phyloP scores from a whole-genome alignment of 2,113 vertebrate genomes.

The Vulpes lagopus region DNA sequence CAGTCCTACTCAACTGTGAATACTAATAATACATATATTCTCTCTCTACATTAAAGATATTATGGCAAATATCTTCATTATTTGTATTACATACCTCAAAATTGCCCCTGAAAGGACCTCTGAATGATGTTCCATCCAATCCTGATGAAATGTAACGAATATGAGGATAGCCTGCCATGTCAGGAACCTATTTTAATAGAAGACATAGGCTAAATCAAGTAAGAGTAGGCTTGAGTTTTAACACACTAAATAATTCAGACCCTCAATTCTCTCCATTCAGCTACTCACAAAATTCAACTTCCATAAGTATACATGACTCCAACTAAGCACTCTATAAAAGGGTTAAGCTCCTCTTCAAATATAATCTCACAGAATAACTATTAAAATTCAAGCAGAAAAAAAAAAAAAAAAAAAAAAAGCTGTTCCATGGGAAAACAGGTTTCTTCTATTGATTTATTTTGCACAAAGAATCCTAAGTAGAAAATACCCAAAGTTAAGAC shows the following conservation, averaged over 20 bases:
- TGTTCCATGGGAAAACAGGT: not conserved
- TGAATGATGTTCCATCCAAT: slow-evolving; percentile 95
- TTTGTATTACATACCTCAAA: slow-evolving; percentile 95
- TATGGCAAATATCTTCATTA: slow-evolving; percentile 77
- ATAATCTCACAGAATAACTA: not conserved
- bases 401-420: slow-evolving; percentile 30
- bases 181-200: slow-evolving; percentile 91
- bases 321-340: not conserved
- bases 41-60: slow-evolving; percentile 72
- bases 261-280: slow-evolving; percentile 24
- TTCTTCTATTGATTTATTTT: slow-evolving; percentile 20
- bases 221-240: slow-evolving; percentile 81
- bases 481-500: slow-evolving; percentile 26
- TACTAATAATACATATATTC: not conserved
- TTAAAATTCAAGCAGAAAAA: slow-evolving; percentile 55
- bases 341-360: slow-evolving; percentile 55
- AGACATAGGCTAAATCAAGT: slow-evolving; percentile 85
- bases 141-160: slow-evolving; percentile 99
- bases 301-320: not conserved
- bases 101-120: slow-evolving; percentile 94
- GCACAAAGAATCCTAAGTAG: not conserved
- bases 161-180: slow-evolving; percentile 97
- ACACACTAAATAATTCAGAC: slow-evolving; percentile 62
- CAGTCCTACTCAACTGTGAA: slow-evolving; percentile 9
- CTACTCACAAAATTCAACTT: slow-evolving; percentile 73